These are phyloP conservation scores for Microtus ochrogaster DNA, from an alignment of 2,113 vertebrate genomes.

Conservation along the genomic window DNA sequence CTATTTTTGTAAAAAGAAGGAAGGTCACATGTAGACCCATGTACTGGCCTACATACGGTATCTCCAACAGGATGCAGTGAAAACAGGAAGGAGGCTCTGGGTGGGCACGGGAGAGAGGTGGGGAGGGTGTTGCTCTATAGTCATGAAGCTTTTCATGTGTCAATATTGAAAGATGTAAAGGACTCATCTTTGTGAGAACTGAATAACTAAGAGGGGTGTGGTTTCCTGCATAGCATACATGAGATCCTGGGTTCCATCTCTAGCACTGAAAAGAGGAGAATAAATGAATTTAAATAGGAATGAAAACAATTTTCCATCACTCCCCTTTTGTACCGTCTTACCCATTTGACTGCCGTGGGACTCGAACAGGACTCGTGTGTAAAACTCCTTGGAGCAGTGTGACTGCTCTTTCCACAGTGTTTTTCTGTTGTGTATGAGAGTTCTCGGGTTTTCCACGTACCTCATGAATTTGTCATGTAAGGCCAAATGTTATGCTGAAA, in stretches of 20 bases:
- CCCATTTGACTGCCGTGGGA: not conserved
- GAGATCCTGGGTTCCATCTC: not conserved
- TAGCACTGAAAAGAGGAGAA: not conserved
- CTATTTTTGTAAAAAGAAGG: slow-evolving; percentile 15
- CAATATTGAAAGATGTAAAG: slow-evolving; percentile 4
- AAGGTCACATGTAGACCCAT: not conserved
- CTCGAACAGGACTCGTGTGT: not conserved
- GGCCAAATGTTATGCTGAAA: not conserved
- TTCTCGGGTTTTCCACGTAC: not conserved
- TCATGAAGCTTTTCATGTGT: not conserved
- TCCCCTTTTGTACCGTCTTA: not conserved
- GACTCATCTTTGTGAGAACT: not conserved
- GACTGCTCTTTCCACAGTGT: not conserved
- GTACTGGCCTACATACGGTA: not conserved
- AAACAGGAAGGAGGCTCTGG: not conserved
- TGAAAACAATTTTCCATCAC: not conserved
- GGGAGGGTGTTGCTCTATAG: no score
- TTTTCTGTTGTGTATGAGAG: not conserved
- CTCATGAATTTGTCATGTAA: not conserved
- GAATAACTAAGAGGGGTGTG: no score
- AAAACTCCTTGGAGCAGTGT: not conserved
- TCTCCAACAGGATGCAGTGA: not conserved
- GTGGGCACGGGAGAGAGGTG: not conserved
- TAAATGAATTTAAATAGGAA: not conserved
- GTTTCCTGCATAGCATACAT: no score